These are phyloP conservation scores for Octopus bimaculoides DNA, from an alignment of 1,140 invertebrate species.

Conservation along the genomic window DNA sequence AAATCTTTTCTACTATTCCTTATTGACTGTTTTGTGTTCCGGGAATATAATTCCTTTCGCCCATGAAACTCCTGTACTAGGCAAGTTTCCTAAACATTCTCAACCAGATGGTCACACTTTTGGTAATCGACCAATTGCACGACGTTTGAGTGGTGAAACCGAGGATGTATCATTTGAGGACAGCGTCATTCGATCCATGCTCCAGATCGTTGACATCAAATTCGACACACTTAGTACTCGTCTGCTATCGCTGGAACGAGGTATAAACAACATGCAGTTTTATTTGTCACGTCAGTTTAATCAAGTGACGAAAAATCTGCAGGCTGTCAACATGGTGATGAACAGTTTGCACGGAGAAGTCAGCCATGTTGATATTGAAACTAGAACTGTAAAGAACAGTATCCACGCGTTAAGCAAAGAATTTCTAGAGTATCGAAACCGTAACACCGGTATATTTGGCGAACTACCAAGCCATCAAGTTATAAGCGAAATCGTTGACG, in stretches of 20 bases:
- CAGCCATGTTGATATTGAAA: not conserved
- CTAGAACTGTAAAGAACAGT: not conserved
- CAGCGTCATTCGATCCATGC: conserved; percentile 27
- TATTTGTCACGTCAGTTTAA: conserved; percentile 35
- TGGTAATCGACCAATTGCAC: too few species aligned
- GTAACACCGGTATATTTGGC: conserved; percentile 1
- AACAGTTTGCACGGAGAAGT: not conserved
- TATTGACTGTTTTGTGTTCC: too few species aligned
- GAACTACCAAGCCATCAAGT: not conserved
- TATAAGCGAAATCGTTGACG: too few species aligned
- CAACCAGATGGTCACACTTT: too few species aligned
- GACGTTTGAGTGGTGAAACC: not conserved
- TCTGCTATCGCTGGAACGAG: conserved; percentile 29
- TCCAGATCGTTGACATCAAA: conserved; percentile 35
- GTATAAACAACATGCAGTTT: conserved; percentile 34
- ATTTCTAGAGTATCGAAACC: not conserved
- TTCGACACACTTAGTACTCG: conserved; percentile 37
- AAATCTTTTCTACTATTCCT: too few species aligned
- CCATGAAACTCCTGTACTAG: too few species aligned
- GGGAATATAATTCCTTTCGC: too few species aligned
- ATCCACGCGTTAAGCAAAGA: not conserved
- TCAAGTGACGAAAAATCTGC: conserved; percentile 22
- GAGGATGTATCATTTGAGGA: conserved; percentile 25
- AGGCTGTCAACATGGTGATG: conserved; percentile 17
- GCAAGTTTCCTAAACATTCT: too few species aligned